Evolutionary conservation across 2,888 invertebrate genomes (phyloP).

Genomic region (Parochlus steinenii): DNA sequence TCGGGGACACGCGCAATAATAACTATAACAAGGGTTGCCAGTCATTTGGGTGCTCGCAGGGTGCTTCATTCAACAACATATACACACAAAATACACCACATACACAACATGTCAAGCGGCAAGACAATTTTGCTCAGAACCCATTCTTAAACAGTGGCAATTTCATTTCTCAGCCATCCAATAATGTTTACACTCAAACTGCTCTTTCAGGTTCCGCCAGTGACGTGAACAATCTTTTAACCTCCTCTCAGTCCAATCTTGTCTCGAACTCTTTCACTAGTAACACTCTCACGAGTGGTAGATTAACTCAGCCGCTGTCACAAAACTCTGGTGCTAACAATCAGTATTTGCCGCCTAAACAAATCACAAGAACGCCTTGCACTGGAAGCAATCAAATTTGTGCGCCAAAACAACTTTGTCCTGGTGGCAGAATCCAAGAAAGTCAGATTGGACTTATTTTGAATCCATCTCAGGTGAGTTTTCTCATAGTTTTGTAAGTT

Average conservation of each 20-base stretch:
- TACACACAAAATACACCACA: conserved; percentile 9
- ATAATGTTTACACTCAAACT: conserved; percentile 2
- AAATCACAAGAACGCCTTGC: conserved; percentile 27
- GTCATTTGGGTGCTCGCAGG: background rate
- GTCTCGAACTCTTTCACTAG: too few relatives aligned
- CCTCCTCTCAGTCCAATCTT: too few relatives aligned
- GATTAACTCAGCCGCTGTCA: too few relatives aligned
- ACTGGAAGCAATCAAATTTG: conserved; percentile 43
- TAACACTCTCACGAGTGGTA: too few relatives aligned
- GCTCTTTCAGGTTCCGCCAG: conserved; percentile 8
- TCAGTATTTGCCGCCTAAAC: conserved; percentile 4
- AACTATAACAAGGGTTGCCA: background rate
- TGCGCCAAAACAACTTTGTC: conserved; percentile 40
- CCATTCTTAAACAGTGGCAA: conserved; percentile 2
- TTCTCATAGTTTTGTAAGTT: too few relatives aligned
- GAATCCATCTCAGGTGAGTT: conserved; percentile 8
- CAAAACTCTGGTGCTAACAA: background rate
- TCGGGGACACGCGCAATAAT: background rate
- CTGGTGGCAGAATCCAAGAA: conserved; percentile 35
- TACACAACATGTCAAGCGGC: too few relatives aligned
- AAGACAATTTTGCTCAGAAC: conserved; percentile 1
- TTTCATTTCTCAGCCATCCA: background rate
- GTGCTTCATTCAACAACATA: background rate
- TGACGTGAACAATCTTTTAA: conserved; percentile 6
- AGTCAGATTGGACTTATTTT: conserved; percentile 6